Conservation (phyloP, 2,113 vertebrate genomes). For the Semicossyphus pulcher region DNA sequence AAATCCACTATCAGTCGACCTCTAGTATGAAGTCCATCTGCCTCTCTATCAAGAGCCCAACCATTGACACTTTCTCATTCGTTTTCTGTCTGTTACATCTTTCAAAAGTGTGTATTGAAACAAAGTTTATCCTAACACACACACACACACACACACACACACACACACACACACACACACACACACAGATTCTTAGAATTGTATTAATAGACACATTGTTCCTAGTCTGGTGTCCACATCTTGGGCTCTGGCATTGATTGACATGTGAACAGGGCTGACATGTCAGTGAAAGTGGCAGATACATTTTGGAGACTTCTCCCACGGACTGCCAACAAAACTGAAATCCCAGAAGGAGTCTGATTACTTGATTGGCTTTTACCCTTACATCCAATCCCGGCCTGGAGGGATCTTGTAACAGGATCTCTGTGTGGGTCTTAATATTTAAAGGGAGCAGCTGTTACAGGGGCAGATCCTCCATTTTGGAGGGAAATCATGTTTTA, state of each 20-base stretch:
- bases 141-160: conserved; percentile 31
- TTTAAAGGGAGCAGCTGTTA: conserved; percentile 29
- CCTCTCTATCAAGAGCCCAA: background rate
- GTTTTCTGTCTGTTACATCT: conserved; percentile 10
- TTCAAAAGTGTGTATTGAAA: background rate
- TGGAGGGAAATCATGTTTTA: no score
- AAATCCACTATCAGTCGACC: no score
- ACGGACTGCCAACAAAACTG: conserved; percentile 26
- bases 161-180: conserved; percentile 18
- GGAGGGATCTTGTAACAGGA: conserved; percentile 2
- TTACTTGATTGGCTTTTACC: conserved; percentile 49
- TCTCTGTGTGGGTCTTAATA: conserved; percentile 10
- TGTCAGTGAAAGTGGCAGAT: conserved; percentile 67
- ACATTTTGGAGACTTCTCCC: conserved; percentile 51
- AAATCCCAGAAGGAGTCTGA: conserved; percentile 19
- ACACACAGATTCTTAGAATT: conserved; percentile 10
- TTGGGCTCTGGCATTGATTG: conserved; percentile 61
- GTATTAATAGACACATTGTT: conserved; percentile 56
- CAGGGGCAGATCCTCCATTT: no score
- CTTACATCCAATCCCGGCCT: conserved; percentile 14
- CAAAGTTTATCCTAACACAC: conserved; percentile 32
- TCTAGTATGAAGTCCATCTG: conserved; percentile 3
- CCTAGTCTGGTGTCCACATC: conserved; percentile 42
- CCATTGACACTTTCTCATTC: background rate
- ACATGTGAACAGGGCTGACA: conserved; percentile 49